Conservation (phyloP, 2,797 vertebrate genomes). For the Karalla daura region DNA sequence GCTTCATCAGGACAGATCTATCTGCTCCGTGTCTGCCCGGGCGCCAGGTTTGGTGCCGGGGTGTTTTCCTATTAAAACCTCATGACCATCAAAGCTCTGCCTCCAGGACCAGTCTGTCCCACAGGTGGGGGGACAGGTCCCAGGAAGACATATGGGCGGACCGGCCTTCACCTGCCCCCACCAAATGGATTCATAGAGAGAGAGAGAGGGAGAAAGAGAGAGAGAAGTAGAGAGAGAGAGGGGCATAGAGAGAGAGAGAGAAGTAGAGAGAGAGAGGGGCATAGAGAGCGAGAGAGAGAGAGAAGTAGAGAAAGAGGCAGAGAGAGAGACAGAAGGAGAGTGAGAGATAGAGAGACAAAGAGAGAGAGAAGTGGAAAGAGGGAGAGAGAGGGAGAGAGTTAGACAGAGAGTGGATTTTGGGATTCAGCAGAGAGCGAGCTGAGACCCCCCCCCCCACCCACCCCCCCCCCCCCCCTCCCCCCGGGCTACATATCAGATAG, state of each 20-base stretch:
- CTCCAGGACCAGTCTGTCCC: background rate
- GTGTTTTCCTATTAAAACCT: slow-evolving; percentile 26
- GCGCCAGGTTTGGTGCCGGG: background rate
- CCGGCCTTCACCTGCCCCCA: slow-evolving; percentile 27
- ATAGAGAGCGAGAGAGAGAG: no score
- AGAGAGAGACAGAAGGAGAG: no score
- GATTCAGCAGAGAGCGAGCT: slow-evolving; percentile 36
- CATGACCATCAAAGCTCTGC: slow-evolving; percentile 2
- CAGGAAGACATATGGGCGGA: background rate
- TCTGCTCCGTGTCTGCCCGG: no score
- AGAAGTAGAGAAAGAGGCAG: no score
- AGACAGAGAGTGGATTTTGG: slow-evolving; percentile 46
- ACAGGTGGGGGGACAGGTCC: slow-evolving; percentile 15
- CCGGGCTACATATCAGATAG: slow-evolving; percentile 52
- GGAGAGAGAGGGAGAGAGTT: no score
- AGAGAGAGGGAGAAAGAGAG: no score
- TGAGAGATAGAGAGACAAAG: no score
- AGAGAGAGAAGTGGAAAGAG: no score
- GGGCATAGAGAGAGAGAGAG: no score
- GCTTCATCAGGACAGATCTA: no score
- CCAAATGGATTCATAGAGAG: slow-evolving; percentile 15
- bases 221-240: no score
- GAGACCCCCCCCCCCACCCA: slow-evolving; percentile 36
- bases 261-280: no score
- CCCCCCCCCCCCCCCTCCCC: slow-evolving; percentile 23